Conservation (phyloP, 1,140 invertebrate species). For the Drosophila bocki region DNA sequence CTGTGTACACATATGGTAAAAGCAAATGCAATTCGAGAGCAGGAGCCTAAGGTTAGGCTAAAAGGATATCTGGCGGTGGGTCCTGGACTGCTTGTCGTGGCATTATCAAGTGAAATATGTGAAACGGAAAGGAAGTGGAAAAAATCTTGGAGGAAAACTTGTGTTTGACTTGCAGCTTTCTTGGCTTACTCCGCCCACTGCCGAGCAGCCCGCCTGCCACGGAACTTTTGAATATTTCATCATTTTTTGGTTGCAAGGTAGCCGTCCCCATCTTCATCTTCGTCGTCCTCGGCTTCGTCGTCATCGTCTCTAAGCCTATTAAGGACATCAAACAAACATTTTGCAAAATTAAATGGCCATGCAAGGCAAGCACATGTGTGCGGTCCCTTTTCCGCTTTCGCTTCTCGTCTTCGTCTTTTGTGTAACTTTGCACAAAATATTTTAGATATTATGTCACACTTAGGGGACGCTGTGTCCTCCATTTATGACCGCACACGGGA, state of each 20-base stretch:
- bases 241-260: conserved; percentile 64
- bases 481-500: conserved; percentile 71
- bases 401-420: conserved; percentile 46
- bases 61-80: conserved; percentile 48
- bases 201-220: conserved; percentile 33
- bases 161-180: conserved; percentile 80
- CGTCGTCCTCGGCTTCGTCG: background rate
- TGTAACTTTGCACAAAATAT: conserved; percentile 83
- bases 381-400: conserved; percentile 12
- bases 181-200: conserved; percentile 30
- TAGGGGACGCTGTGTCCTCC: conserved; percentile 72
- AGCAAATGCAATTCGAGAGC: conserved; percentile 68
- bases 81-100: conserved; percentile 39
- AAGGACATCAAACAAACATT: conserved; percentile 84
- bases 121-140: conserved; percentile 19
- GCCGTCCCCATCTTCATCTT: background rate
- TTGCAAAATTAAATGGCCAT: conserved; percentile 83
- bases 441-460: conserved; percentile 82
- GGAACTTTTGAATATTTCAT: conserved; percentile 77
- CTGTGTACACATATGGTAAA: conserved; percentile 39
- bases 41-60: conserved; percentile 44
- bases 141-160: conserved; percentile 63
- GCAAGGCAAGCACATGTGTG: conserved; percentile 79
- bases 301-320: conserved; percentile 73
- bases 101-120: conserved; percentile 67